Evolutionary conservation across 2,797 vertebrate genomes (phyloP).

Genomic region (Lepus townsendii): DNA sequence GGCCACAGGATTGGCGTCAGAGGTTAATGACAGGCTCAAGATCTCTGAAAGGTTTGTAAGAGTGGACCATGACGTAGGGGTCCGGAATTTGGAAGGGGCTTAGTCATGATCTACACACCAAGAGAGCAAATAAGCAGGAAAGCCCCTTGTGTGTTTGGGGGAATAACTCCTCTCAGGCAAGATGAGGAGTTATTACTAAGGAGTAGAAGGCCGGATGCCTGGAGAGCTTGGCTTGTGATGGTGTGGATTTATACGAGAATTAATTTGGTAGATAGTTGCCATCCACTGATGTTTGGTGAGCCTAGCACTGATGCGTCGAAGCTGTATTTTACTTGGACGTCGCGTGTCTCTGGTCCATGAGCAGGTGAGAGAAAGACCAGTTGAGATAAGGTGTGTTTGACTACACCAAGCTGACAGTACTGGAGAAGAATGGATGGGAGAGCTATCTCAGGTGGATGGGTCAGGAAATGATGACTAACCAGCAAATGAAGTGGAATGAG

Average conservation of each 20-base stretch:
- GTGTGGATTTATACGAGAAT: neutral
- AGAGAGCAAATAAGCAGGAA: neutral
- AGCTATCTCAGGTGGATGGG: neutral
- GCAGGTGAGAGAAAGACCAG: neutral
- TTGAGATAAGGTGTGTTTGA: neutral
- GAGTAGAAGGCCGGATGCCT: neutral
- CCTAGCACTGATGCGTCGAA: neutral
- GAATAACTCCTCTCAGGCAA: neutral
- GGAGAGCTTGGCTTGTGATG: neutral
- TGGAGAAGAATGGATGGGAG: conserved; percentile 25
- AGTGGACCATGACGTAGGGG: neutral
- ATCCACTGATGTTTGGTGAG: neutral
- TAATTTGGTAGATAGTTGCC: neutral
- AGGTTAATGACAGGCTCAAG: neutral
- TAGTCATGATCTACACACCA: neutral
- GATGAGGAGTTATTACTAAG: neutral
- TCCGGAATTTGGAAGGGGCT: neutral
- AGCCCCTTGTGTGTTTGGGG: neutral
- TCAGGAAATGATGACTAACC: conserved; percentile 53
- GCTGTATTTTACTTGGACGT: neutral
- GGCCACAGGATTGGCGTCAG: neutral
- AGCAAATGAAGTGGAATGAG: neutral
- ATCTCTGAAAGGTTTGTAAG: neutral
- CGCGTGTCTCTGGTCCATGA: neutral
- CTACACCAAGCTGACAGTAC: neutral